Evolutionary conservation across 2,888 invertebrate genomes (phyloP), one percentile per base, ranked within the genome.

Genomic region (Ganaspis brasiliensis): DNA sequence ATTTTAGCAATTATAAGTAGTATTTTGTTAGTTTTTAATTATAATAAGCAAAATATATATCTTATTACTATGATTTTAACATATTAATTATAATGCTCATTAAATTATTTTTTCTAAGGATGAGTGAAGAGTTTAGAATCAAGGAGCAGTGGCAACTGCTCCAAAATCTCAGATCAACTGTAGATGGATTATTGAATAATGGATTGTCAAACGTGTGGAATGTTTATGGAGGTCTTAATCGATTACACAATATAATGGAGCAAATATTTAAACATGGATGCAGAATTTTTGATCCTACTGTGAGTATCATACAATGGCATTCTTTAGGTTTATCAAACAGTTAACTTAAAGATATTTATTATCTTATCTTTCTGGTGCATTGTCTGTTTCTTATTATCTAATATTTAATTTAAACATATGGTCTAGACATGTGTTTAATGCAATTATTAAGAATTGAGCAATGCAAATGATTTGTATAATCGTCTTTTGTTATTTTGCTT

Each of bases 201-300:
- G 93, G 93, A 84, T 92, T 93, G 55, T 92, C 93, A 49, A 94
- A 94, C 87, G 93, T 94, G n/a, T 94, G 94, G 94, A 92, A 92
- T 78, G 92, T 94, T 80, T 94, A 93, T 82, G 94, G 94, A 24
- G 94, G 94, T 14, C 87, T 94, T 24, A 94, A 93, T 85, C 89
- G 94, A 75, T 89, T 94, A 31, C 93, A 94, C 84, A 92, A 90
- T 83, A 92, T 92, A 52, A 88, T 94, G 79, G 93, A 93, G 81
- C 93, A 91, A 83, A 94, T 94, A 85, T 93, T 94, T 86, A 92
- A 92, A 84, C 93, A 94, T 85, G 94, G 94, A n/a, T 93, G 92
- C 85, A 90, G 92, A 82, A 89, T 91, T 71, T 81, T 79, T 74
- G 75, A 81, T 75, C 31, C 77, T 10, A 72, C 56, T 52, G 82